Evolutionary conservation across 2,888 invertebrate species (phyloP), one percentile per base, ranked within the genome.

Genomic region (Stomorhina lunata): DNA sequence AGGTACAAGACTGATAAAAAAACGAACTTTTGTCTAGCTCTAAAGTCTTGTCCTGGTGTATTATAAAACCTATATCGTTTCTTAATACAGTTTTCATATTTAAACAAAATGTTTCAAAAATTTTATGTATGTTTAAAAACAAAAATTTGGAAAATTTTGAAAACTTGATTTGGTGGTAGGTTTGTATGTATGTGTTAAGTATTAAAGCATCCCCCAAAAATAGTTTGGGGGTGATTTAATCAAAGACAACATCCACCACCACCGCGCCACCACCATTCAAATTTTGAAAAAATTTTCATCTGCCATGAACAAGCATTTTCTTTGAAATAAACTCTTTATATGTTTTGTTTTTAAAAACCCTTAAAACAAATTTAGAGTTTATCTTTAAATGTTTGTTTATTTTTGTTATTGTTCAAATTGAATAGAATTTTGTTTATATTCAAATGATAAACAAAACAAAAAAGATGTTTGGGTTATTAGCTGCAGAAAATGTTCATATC

Each of bases 401-500:
- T 9, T 29, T 72, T 43, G 27, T 25, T 34, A n/a, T n/a, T n/a
- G n/a, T n/a, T n/a, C n/a, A n/a, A n/a, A n/a, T 37, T 25, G 25
- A 53, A 57, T 43, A 40, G 9, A 17, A 34, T 34, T 50, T 50
- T 10, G 37, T 63, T 63, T 20, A 50, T n/a, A 29, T 20, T 80
- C 22, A 48, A 72, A 76, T 77, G 81, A 81, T 81, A 80, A 83
- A 80, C 77, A 76, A 83, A 83, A 43, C 10, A 32, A 12, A 85
- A 59, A 50, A 12, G n/a, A 22, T 37, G 15, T 89, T 90, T 90
- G 90, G 89, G 90, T 87, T 87, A 65, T 87, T 87, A 87, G 90
- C 89, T 87, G 87, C 88, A 89, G 89, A 87, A 80, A 91, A 88
- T 91, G 91, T 88, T 87, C 91, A 91, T 91, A 89, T 88, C 90